A percentile compares a stretch with the other conserved stretches of the same genome.
Evolutionary conservation across 2,888 invertebrate species (phyloP).

Genomic region (Ceriagrion tenellum): DNA sequence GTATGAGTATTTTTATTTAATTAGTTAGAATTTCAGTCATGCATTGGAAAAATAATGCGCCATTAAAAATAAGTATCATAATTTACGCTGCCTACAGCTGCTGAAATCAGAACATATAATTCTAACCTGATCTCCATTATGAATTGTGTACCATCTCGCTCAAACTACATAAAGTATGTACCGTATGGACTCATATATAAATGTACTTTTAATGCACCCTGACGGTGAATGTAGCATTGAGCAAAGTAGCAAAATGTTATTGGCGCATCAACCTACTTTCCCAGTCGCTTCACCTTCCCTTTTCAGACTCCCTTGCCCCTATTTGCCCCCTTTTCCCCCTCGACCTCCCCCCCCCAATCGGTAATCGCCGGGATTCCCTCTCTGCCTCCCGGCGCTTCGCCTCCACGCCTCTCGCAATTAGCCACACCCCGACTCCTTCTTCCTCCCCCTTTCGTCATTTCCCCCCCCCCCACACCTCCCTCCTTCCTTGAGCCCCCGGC

Average conservation of each 20-base stretch:
- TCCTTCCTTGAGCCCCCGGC: slow-evolving; percentile 28
- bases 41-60: too few relatives aligned
- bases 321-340: background rate
- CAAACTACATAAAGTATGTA: too few relatives aligned
- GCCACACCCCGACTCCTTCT: background rate
- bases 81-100: too few relatives aligned
- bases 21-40: too few relatives aligned
- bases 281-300: background rate
- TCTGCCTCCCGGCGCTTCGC: background rate
- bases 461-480: slow-evolving; percentile 21
- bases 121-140: too few relatives aligned
- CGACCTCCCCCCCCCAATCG: background rate
- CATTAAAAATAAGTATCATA: too few relatives aligned
- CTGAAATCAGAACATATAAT: too few relatives aligned
- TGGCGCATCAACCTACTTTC: background rate
- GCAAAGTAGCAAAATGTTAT: background rate
- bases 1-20: too few relatives aligned
- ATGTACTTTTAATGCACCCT: background rate
- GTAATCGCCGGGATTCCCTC: background rate
- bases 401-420: slow-evolving; percentile 14
- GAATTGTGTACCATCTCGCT: too few relatives aligned
- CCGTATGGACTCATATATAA: too few relatives aligned
- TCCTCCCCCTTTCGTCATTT: background rate
- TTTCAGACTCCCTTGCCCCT: background rate
- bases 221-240: background rate